phyloP scores from a whole-genome alignment of 2,113 vertebrate genomes.

The Brachyistius frenatus region DNA sequence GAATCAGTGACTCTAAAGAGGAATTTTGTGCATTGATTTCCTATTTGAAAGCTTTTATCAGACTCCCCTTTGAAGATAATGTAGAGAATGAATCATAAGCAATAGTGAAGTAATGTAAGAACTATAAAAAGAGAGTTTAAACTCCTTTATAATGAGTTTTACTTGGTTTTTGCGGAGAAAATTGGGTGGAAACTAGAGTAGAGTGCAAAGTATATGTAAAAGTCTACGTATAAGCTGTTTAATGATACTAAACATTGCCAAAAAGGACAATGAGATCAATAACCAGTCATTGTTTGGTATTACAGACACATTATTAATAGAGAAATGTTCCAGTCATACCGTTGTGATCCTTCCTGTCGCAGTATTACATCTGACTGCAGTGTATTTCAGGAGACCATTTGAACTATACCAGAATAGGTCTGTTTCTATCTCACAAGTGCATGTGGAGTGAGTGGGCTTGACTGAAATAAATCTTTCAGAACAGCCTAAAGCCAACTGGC shows the following conservation, averaged over 20 bases:
- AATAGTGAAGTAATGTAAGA: background rate
- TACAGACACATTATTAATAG: background rate
- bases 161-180: background rate
- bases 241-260: no score
- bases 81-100: background rate
- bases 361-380: constrained; percentile 21
- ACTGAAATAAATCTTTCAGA: constrained; percentile 78
- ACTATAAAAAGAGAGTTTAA: background rate
- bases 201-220: no score
- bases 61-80: background rate
- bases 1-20: background rate
- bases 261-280: no score
- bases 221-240: background rate
- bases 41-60: no score
- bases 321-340: background rate
- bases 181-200: no score
- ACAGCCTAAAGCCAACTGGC: constrained; percentile 74
- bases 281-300: background rate
- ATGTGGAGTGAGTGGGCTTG: constrained; percentile 69
- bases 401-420: constrained; percentile 47
- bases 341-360: constrained; percentile 2
- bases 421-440: constrained; percentile 56
- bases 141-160: background rate
- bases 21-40: background rate
- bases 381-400: constrained; percentile 49